These are phyloP conservation scores for Hetaerina americana DNA, from an alignment of 1,140 invertebrate species.

Conservation along the genomic window DNA sequence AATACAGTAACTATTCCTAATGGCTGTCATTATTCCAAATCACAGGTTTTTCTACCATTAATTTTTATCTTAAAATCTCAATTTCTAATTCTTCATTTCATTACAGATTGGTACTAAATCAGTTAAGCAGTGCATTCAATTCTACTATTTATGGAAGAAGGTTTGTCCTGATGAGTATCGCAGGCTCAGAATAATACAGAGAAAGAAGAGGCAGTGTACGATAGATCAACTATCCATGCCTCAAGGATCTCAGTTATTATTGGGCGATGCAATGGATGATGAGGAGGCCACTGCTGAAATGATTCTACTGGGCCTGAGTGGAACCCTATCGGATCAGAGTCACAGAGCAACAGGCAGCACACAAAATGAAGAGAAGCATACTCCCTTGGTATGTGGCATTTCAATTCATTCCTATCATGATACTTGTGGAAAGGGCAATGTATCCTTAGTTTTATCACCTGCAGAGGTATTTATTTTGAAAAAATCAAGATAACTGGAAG, in stretches of 20 bases:
- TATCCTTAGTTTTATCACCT: too few species aligned
- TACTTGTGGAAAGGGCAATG: too few species aligned
- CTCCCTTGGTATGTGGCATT: background rate
- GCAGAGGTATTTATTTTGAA: too few species aligned
- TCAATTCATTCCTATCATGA: too few species aligned
- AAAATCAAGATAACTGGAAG: too few species aligned
- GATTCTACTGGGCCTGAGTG: background rate
- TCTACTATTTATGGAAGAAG: constrained; percentile 99
- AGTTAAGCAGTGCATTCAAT: constrained; percentile 88
- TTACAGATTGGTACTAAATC: constrained; percentile 74
- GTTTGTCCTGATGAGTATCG: constrained; percentile 76
- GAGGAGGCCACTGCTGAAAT: background rate
- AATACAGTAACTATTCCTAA: too few species aligned
- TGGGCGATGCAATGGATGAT: background rate
- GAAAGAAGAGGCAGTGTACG: background rate
- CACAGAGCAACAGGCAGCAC: background rate
- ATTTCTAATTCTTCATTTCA: constrained; percentile 21
- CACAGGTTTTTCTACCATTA: too few species aligned
- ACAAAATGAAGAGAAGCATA: background rate
- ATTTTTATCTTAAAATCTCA: too few species aligned
- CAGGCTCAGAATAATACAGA: constrained; percentile 32
- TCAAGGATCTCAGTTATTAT: background rate
- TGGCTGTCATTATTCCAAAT: too few species aligned
- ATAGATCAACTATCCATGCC: background rate
- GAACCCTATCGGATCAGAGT: background rate